Conservation (phyloP, 2,888 invertebrate genomes). For the Leptarthrus brevirostris region DNA sequence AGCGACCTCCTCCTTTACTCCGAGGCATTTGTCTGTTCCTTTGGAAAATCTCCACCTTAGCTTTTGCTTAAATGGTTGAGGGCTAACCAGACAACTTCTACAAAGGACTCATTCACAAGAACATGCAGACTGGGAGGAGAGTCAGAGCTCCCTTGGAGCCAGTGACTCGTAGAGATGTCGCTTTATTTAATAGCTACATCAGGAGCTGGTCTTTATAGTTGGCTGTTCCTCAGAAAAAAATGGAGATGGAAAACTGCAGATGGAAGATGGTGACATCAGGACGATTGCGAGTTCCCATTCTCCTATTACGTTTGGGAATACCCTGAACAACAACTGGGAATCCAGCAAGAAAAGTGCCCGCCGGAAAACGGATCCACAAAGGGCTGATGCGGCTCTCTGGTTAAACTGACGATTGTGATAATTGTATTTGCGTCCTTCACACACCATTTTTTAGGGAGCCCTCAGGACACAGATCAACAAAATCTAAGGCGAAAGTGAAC, state of each 20-base stretch:
- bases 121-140: neutral
- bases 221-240: slow-evolving; percentile 11
- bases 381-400: slow-evolving; percentile 47
- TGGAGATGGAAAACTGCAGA: slow-evolving; percentile 28
- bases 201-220: slow-evolving; percentile 38
- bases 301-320: neutral
- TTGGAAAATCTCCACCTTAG: slow-evolving; percentile 34
- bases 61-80: slow-evolving; percentile 36
- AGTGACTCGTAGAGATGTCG: slow-evolving; percentile 30
- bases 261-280: slow-evolving; percentile 36
- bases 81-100: slow-evolving; percentile 41
- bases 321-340: slow-evolving; percentile 15
- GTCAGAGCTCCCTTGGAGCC: neutral
- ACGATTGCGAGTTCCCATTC: neutral
- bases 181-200: slow-evolving; percentile 46
- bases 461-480: neutral
- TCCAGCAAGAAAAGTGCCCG: neutral
- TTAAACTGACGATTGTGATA: slow-evolving; percentile 52
- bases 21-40: slow-evolving; percentile 27
- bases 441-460: slow-evolving; percentile 37
- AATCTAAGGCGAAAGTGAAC: neutral
- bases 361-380: slow-evolving; percentile 23
- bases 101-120: slow-evolving; percentile 16
- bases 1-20: slow-evolving; percentile 4
- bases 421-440: slow-evolving; percentile 51